Evolutionary conservation across 2,888 invertebrate genomes (phyloP), one percentile per base, ranked within the genome.

Genomic region (Protula sp.): DNA sequence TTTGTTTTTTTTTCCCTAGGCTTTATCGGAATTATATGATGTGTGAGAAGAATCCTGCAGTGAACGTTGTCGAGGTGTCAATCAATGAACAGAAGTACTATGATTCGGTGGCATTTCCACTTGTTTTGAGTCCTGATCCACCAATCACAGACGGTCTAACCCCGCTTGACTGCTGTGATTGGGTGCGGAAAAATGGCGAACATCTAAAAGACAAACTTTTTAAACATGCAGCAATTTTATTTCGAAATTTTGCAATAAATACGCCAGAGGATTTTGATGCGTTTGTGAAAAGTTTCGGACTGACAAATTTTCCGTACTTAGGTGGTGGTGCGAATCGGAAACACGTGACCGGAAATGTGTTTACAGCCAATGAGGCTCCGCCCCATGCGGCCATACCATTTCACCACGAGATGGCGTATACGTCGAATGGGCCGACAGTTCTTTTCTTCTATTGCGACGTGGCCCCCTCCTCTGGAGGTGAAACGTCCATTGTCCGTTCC

Each of bases 371-470:
- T 53, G 74, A 74, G 61, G 66, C 73, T 1, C 74, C 74, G 4
- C 74, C 73, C 2, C 71, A 72, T 19, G 60, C 67, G 29, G 66
- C 66, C 5, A 74, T 74, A 24, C 70, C 71, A 0, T 74, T 72
- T 54, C 74, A 74, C 53, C 74, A 74, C 59, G 74, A 74, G 56
- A 74, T 74, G 74, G 73, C 74, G 1, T 73, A 74, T 57, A 72
- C 72, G 1, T 72, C 70, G 0, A 68, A 68, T 4, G 72, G 65
- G 56, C 74, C 74, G 1, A 60, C 57, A 2, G 64, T 65, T 14
- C 55, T 74, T 2, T 72, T 71, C 63, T 74, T 74, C 62, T 70
- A 68, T 57, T 74, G 74, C 58, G 70, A 72, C 29, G 57, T 64
- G 14, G 61, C 61, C 48, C 70, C 74, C n/a, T 14, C 9, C 9